These are phyloP conservation scores for Mesocricetus auratus DNA, from an alignment of 2,113 vertebrate genomes.

Conservation along the genomic window DNA sequence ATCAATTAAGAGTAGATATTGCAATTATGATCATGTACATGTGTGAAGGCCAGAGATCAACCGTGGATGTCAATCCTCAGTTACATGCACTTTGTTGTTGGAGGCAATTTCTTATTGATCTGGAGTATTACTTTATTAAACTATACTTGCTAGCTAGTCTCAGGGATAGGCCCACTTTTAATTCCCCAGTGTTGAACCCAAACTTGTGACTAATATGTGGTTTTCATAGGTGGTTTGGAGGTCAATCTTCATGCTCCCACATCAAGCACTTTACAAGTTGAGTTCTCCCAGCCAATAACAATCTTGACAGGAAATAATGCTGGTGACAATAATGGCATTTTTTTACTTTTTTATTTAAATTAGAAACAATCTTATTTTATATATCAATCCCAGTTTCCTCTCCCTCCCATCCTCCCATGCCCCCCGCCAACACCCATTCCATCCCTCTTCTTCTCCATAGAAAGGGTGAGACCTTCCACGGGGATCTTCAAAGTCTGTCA, in stretches of 20 bases:
- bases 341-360: too few species aligned
- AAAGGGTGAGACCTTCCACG: too few species aligned
- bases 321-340: conserved; percentile 24
- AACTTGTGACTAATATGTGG: not conserved
- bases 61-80: not conserved
- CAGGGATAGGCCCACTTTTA: too few species aligned
- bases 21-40: not conserved
- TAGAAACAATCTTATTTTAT: too few species aligned
- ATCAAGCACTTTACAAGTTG: not conserved
- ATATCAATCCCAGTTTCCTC: too few species aligned
- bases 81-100: not conserved
- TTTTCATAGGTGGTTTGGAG: not conserved
- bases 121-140: not conserved
- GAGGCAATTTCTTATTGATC: not conserved
- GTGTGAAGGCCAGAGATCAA: not conserved
- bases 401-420: too few species aligned
- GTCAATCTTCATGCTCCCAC: too few species aligned
- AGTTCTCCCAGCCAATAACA: not conserved
- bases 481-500: too few species aligned
- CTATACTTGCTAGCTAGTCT: not conserved
- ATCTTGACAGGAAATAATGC: conserved; percentile 1
- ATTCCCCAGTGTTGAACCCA: not conserved
- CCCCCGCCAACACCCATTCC: too few species aligned
- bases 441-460: too few species aligned
- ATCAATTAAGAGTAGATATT: conserved; percentile 44